Evolutionary conservation across 2,888 invertebrate species (phyloP), one percentile per base, ranked within the genome.

Genomic region (Dicycla oo): DNA sequence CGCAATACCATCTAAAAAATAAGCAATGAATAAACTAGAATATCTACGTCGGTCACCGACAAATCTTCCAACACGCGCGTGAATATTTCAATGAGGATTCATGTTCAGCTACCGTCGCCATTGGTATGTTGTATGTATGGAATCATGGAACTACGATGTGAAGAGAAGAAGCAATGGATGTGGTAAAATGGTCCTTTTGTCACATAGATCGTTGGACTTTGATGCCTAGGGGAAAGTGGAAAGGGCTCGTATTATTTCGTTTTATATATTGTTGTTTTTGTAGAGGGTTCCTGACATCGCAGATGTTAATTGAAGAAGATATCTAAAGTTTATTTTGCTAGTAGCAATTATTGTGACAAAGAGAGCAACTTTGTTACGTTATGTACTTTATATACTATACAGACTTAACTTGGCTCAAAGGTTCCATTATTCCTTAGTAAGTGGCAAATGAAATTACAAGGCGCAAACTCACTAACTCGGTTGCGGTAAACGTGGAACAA

Each of bases 81-180:
- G 72, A 82, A 75, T 82, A 72, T 64, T n/a, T 72, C 69, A 75
- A 82, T 82, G 57, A 72, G 68, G 34, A 74, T 74, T 67, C 53
- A 58, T 68, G 57, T 78, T 66, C 80, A 73, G 53, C 73, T 68
- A 53, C 62, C 45, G 54, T 30, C 69, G 58, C 56, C 69, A 69
- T 80, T 73, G 69, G 63, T 40, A 54, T 63, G 51, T 67, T 63
- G 51, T 67, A 60, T 69, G 47, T 65, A 58, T 54, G 51, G 60
- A 23, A 43, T 47, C 54, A 56, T 45, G 0, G 47, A 78, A 7
- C 26, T 67, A 47, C 0, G 6, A 61, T 57, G 10, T 34, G 10
- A 26, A 51, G 23, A 20, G 11, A 58, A 45, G 10, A 15, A 54
- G 13, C 18, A 60, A 60, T 69, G 58, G 66, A 79, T 57, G 26